Evolutionary conservation across 2,113 vertebrate genomes (phyloP), one percentile per base, ranked within the genome.

Genomic region (Agelaius phoeniceus): DNA sequence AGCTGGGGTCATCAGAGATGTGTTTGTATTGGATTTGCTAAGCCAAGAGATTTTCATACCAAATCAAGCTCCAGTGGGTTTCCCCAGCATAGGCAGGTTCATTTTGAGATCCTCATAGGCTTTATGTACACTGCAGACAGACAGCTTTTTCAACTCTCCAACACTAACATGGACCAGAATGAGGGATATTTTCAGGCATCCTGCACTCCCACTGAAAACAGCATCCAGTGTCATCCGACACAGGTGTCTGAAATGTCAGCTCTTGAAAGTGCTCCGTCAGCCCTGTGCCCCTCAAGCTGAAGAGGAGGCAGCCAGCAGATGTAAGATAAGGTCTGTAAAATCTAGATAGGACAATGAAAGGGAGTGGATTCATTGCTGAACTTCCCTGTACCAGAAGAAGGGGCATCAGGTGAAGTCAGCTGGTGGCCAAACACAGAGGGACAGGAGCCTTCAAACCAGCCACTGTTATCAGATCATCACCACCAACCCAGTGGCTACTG

Each of bases 1-100:
- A 95, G 61, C 43, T 93, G 63, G 91, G 79, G 74, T 96, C 90
- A 93, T 97, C 52, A 33, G 84, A 88, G 77, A 84, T 68, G 15
- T 52, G 5, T 43, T 93, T 84, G 75, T 72, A 77, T 85, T 71
- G 52, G 66, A 94, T 96, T 89, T 91, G 75, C 20, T 65, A 67
- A 97, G 55, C 52, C 41, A 73, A 69, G 90, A 65, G 37, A 75
- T 93, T 95, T 93, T 87, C 28, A 43, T 66, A 87, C 24, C 69
- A 90, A 93, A 84, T 61, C 51, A 58, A 57, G 15, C 24, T 83
- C 48, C 57, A 37, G 20, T 59, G 39, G 6, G 9, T 84, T 85
- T 28, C 22, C 44, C 35, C 18, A 6, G 27, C 57, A 46, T 0
- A 73, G 33, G 23, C 0, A 0, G 65, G 39, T 15, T 75, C 16